These are phyloP conservation scores for Aphodius granarius DNA, from an alignment of 2,888 invertebrate species.

Conservation along the genomic window DNA sequence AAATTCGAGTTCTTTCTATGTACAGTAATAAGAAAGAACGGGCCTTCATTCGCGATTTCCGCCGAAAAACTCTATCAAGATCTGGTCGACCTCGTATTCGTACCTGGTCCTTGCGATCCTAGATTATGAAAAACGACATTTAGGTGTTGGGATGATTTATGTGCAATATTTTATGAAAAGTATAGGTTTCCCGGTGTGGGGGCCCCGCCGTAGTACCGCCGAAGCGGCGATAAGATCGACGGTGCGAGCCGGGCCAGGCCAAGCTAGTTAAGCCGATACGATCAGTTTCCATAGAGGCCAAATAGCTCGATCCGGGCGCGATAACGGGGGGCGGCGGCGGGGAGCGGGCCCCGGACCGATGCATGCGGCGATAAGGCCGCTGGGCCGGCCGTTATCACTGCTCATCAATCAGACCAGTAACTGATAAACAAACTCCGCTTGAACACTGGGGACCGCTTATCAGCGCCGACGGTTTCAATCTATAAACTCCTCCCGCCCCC, in stretches of 20 bases:
- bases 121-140: conserved; percentile 34
- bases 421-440: conserved; percentile 54
- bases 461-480: conserved; percentile 60
- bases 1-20: too few relatives aligned
- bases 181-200: conserved; percentile 42
- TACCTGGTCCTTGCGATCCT: background rate
- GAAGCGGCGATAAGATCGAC: conserved; percentile 54
- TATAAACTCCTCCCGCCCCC: conserved; percentile 46
- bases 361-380: conserved; percentile 54
- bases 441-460: conserved; percentile 56
- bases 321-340: conserved; percentile 43
- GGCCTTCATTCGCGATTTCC: background rate
- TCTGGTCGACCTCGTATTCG: background rate
- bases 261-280: conserved; percentile 62
- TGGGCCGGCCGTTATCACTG: conserved; percentile 52
- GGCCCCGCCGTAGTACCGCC: background rate
- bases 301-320: conserved; percentile 49
- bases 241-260: conserved; percentile 51
- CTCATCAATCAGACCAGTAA: conserved; percentile 54
- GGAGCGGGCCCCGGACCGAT: conserved; percentile 44
- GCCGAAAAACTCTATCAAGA: background rate
- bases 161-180: conserved; percentile 44
- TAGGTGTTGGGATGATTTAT: conserved; percentile 50
- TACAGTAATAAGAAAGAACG: too few relatives aligned
- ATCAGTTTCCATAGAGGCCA: conserved; percentile 56